Evolutionary conservation across 2,113 vertebrate species (phyloP), one percentile per base, ranked within the genome.

Genomic region (Lamprotornis superbus): DNA sequence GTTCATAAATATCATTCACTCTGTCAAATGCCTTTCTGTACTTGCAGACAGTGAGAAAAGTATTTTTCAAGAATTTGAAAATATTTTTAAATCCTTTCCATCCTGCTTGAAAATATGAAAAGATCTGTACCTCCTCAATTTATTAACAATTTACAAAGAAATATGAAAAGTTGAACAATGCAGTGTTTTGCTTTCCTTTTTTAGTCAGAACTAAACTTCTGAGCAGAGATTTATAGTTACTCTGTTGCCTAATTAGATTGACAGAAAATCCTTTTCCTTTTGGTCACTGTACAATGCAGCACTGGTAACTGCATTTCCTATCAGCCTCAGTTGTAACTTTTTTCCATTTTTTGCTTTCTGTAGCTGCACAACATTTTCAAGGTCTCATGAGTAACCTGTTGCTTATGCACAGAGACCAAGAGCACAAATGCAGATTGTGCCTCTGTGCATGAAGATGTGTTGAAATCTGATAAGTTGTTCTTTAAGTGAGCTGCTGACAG

Each of bases 401-500:
- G 35, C 9, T 5, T 78, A 12, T 21, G 4, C 0, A 0, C 37
- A 61, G 27, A 82, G 37, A 67, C 7, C 15, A 30, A 28, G 1
- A 63, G 5, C 11, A 59, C 4, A 75, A 79, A 78, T 40, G 15
- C 5, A 67, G 50, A 35, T 35, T 35, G 7, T 69, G 30, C 50
- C 44, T 76, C 37, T 49, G 9, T n/a, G n/a, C 19, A 40, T 61
- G 49, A 87, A 82, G 46, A 31, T 57, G 7, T 25, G 5, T 16
- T 57, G 12, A 22, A 65, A 70, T 4, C 8, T 21, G 3, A 5
- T 39, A 16, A 42, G 0, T 17, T 35, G 25, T 11, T 27, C 57
- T 81, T 77, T 52, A 60, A 47, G 11, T 74, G 27, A 81, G 6
- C 23, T 42, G 10, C 20, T 90, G n/a, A 52, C 12, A 60, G 49